Evolutionary conservation across 2,113 vertebrate species (phyloP).

Genomic region (Alligator sinensis): DNA sequence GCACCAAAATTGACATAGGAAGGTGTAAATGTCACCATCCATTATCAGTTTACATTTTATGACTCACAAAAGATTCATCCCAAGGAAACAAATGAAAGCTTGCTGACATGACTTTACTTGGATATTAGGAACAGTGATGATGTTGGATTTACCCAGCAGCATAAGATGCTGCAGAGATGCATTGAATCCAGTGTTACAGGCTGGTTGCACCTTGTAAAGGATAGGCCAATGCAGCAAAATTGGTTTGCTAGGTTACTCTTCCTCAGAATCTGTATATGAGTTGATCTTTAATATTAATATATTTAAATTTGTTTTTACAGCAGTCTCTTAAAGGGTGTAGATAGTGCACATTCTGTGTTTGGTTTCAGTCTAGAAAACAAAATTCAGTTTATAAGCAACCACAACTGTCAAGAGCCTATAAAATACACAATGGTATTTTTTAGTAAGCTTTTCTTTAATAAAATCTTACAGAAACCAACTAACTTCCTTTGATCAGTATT

Average conservation of each 20-base stretch:
- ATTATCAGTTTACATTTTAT: neutral
- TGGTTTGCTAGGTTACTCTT: neutral
- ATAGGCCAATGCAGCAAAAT: neutral
- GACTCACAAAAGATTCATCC: neutral
- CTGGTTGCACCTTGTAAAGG: neutral
- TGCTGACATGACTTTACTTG: neutral
- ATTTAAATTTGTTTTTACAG: neutral
- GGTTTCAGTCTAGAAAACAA: neutral
- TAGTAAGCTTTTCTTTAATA: constrained; percentile 33
- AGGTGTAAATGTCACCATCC: neutral
- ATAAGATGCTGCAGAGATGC: neutral
- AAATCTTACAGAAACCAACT: neutral
- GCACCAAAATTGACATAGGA: neutral
- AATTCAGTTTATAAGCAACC: constrained; percentile 7
- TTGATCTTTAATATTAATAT: neutral
- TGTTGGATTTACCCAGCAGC: neutral
- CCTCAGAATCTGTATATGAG: neutral
- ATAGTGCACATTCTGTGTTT: neutral
- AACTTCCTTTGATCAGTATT: constrained; percentile 62
- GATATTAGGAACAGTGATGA: neutral
- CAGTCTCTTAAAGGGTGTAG: neutral
- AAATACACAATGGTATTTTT: constrained; percentile 16
- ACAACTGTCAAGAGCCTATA: neutral
- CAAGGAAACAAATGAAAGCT: neutral
- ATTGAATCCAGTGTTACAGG: neutral